These are phyloP conservation scores for Perca flavescens DNA, from an alignment of 2,113 vertebrate species.

Conservation along the genomic window DNA sequence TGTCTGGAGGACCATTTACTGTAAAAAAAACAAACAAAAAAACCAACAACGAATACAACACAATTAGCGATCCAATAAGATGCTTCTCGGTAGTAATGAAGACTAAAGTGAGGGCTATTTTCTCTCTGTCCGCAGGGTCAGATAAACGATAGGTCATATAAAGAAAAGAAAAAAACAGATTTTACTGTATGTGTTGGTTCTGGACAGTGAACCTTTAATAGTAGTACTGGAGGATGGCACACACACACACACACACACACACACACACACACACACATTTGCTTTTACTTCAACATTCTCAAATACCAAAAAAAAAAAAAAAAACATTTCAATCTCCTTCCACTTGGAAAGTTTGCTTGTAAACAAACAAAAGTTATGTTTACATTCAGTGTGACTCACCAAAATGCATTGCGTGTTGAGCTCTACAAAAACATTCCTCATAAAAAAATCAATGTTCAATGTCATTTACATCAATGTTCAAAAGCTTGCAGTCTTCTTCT, in stretches of 20 bases:
- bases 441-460: no score
- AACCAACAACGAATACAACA: neutral
- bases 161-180: conserved; percentile 32
- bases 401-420: neutral
- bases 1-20: conserved; percentile 69
- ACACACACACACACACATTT: neutral
- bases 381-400: neutral
- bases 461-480: no score
- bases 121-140: conserved; percentile 38
- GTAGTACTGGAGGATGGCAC: neutral
- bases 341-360: neutral
- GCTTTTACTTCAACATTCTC: neutral
- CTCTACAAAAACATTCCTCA: no score
- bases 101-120: conserved; percentile 44
- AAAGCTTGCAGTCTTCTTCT: no score
- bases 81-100: conserved; percentile 59
- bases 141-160: conserved; percentile 47
- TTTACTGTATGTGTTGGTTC: conserved; percentile 55
- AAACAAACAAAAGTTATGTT: neutral
- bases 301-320: conserved; percentile 14
- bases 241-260: neutral
- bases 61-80: conserved; percentile 52
- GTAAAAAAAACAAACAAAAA: conserved; percentile 50
- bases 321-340: conserved; percentile 14
- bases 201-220: conserved; percentile 29